Base-by-base conservation (phyloP, 2,113 vertebrate genomes). In the Myrmophylax atrothorax region DNA sequence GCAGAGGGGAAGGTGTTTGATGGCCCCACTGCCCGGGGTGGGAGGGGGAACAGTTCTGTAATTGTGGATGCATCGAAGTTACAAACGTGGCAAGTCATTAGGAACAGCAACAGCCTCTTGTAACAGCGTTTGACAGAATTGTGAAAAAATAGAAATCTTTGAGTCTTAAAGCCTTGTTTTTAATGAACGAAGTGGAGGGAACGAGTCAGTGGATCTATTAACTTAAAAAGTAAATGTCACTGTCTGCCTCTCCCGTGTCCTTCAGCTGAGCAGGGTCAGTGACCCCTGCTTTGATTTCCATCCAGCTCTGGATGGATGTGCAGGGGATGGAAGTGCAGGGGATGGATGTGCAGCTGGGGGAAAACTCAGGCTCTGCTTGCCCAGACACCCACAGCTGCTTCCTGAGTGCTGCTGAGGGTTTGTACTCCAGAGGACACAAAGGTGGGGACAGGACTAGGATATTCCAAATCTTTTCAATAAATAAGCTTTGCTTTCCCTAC, bases 1-100 rank as follows among this genome's bases (percentile, higher is more conserved):
- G 56, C 59, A 50, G 31, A 47, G 64, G 31, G 6, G 52, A 72
- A 63, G 80, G 44, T 37, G 42, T 33, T 31, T 5, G 67, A 35
- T 37, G 75, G 66, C 18, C 53, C 8, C 25, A 6, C 38, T 29
- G 9, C 31, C 40, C 31, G 62, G 50, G 40, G 50, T 6, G n/a
- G 67, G 63, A 52, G 56, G 14, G 53, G 29, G 20, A 16, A 38
- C 4, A 17, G 38, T 5, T 8, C 59, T 86, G 24, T n/a, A 37
- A 25, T 2, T 60, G 44, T 56, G 38, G 35, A 11, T 9, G 25
- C 10, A 4, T 47, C 53, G 12, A 46, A 73, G 62, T 35, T 49
- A n/a, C 6, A 35, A 18, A n/a, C 4, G 0, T 4, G 19, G 19
- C 28, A 28, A 18, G 20, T 47, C 38, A 2, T 26, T 31, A 50